Base-by-base conservation (phyloP, 1,140 invertebrate genomes). In the Augochlora pura region DNA sequence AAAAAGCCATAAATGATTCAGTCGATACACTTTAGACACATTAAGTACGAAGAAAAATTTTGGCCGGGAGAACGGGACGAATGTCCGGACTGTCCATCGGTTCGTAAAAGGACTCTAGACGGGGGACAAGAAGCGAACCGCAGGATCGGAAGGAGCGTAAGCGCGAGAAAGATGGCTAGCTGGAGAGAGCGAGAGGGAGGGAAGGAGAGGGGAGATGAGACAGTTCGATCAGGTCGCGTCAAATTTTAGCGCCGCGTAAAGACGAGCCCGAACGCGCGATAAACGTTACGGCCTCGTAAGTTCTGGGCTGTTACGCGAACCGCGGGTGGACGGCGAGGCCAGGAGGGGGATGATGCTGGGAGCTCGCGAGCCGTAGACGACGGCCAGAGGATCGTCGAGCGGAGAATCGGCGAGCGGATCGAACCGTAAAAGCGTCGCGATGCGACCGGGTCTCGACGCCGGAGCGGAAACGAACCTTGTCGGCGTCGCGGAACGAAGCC, bases 201-300 rank as follows among this genome's bases (percentile, higher is more conserved):
- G 10, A n/a, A 16, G 12, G 62, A 64, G 4, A 38, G 14, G 27
- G 6, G 21, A 57, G 21, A n/a, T 7, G 21, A n/a, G 21, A 21
- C 49, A 18, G 54, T 57, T 32, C 39, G 59, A 78, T 49, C 68
- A 49, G 77, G 69, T 71, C 79, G 76, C 81, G 75, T 88, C 86
- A 84, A 89, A 89, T 77, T 90, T 89, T 83, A 77, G 59, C 75
- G 54, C 73, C 76, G 81, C 88, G 85, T 87, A 87, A 87, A 84
- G 68, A 77, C 68, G 42, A 77, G 80, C 87, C 80, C 84, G 88
- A 89, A 75, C 75, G 81, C 87, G 79, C 87, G 82, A 91, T 89
- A 89, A 91, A 91, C 89, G 90, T 91, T 90, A 88, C 85, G 85
- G 77, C 72, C 73, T 86, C 88, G 79, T 89, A 88, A 89, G 86